Evolutionary conservation across 1,140 invertebrate species (phyloP), one percentile per base, ranked within the genome.

Genomic region (Pseudomyrmex gracilis): DNA sequence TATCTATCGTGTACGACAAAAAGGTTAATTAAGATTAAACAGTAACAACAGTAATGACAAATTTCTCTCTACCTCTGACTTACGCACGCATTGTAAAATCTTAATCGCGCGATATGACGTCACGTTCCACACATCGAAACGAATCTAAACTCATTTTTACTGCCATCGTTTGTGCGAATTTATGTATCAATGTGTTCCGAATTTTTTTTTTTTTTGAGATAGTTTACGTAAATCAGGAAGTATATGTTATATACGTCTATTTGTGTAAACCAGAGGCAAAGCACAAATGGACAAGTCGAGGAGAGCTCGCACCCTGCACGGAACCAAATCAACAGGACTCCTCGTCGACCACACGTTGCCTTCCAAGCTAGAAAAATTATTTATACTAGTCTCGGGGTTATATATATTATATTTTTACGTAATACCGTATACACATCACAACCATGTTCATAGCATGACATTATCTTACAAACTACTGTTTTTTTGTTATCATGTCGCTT

Each of bases 271-370:
- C 74, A 85, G 85, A 86, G 83, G 86, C 71, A 83, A 74, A 77
- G 83, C 71, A 64, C 66, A 82, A 83, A 78, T 74, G 74, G 77
- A 85, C 64, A 89, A 85, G 70, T 82, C 85, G 89, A 88, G 85
- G 85, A 90, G 85, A 91, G 88, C 90, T 91, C 86, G 90, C 89
- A 92, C 93, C 93, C 93, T 94, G 94, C 91, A 94, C 94, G 94
- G 92, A 94, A 94, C 94, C 94, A 94, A 94, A 94, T 94, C 94
- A 94, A 93, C 93, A 92, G 90, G 90, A 93, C 91, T 91, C 87
- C 87, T 91, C 87, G 87, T 91, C 89, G 87, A 83, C 83, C 78
- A 90, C 78, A 90, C 90, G 82, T 91, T 89, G 87, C 84, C 84
- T 87, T 88, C 83, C 83, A 84, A 85, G 84, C 88, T 91, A 84